Evolutionary conservation across 2,888 invertebrate species (phyloP), one percentile per base, ranked within the genome.

Genomic region (Microctonus hyperodae): DNA sequence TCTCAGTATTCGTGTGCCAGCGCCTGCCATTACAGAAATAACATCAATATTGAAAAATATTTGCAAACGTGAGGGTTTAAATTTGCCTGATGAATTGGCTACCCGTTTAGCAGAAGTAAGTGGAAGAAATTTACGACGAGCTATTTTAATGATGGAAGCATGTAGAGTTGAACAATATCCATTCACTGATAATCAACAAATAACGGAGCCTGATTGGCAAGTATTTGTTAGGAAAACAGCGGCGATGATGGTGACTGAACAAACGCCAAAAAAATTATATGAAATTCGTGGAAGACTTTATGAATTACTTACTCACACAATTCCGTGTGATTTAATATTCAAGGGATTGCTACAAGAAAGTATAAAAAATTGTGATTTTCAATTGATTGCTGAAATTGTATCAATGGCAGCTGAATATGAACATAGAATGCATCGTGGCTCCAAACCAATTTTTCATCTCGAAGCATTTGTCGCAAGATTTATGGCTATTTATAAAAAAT

Each of bases 401-500:
- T 90, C 91, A 71, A 87, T 91, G 77, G 98, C 98, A 10, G 95
- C 97, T 0, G 88, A 89, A 68, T 97, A 94, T 85, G 98, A 99
- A 82, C 96, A 98, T 81, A 90, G 95, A 74, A 92, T 98, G 89
- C 91, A 93, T 77, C 89, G 91, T 64, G 98, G 98, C 20, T 94
- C 93, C 76, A 98, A 98, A 85, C 90, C 93, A 23, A 97, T 99
- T 76, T 97, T 96, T 79, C 98, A 99, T 83, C 86, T 99, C 62
- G 99, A 99, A 85, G 97, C 97, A 2, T 99, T 99, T 86, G 92
- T 97, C 57, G 96, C 96, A 0, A 93, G 94, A 76, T 98, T 98
- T 83, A 98, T 99, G 98, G 89, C 92, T 37, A 91, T 96, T 74
- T 97, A 97, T 82, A 94, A 95, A 79, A 91, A 92, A 76, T 96